Evolutionary conservation across 2,888 invertebrate genomes (phyloP), one percentile per base, ranked within the genome.

Genomic region (Pseudococcus viburni): DNA sequence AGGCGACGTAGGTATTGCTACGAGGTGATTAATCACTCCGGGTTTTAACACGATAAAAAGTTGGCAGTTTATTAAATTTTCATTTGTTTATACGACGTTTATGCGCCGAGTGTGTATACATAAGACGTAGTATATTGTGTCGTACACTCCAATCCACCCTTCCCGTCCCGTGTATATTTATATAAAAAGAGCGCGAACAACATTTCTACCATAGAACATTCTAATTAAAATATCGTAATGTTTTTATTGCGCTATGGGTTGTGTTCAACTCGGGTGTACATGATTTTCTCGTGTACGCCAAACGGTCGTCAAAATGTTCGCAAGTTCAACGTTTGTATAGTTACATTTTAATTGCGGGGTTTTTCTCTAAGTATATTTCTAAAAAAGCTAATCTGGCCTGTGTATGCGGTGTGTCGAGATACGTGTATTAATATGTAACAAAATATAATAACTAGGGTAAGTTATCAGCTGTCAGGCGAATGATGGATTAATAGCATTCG

Each of bases 401-500:
- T 73, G 68, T 33, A 73, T 73, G 11, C 8, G 12, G 33, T 73
- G n/a, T 73, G 26, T 73, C 68, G 68, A 73, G 68, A 73, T 73
- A 73, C 80, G 80, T 42, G 42, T 80, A 80, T 80, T 73, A 73
- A 73, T 73, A 73, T 73, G 68, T 73, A 73, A 73, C 68, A 26
- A 73, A 39, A 80, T 42, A 42, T 42, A 80, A 80, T 80, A 80
- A 80, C 80, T 68, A 48, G 86, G 64, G 86, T 86, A 68, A 64
- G 86, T 86, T 86, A 86, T 46, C 86, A 42, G 68, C 73, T 86
- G 86, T 86, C 86, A 86, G 17, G 42, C 64, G 68, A 68, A 86
- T 86, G 86, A 86, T 86, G 86, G 86, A 86, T 86, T 86, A 86
- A 86, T 86, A 86, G 73, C 68, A 86, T 64, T 86, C 64, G 42